Evolutionary conservation across 2,888 invertebrate genomes (phyloP).

Genomic region (Megaustenia siamemsis): DNA sequence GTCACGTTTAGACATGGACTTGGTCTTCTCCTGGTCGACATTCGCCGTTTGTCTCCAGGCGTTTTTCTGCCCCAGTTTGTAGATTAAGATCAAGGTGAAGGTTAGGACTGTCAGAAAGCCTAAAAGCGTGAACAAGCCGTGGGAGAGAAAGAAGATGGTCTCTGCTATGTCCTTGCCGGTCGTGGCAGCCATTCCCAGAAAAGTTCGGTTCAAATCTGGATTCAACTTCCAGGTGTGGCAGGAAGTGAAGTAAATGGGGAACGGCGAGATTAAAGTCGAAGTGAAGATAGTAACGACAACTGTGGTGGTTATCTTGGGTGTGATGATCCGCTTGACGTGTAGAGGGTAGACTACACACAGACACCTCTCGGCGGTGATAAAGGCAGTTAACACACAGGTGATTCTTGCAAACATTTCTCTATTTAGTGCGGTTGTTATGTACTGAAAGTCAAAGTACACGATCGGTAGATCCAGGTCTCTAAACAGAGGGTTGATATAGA

Average conservation of each 20-base stretch:
- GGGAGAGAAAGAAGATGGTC: background rate
- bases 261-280: background rate
- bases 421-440: background rate
- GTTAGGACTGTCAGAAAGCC: background rate
- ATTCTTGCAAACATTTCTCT: background rate
- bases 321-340: background rate
- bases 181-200: background rate
- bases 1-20: background rate
- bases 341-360: background rate
- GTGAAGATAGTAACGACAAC: background rate
- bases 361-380: conserved; percentile 22
- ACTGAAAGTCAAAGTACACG: background rate
- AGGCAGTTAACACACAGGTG: background rate
- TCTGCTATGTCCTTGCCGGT: background rate
- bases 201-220: background rate
- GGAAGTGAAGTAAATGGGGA: background rate
- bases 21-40: background rate
- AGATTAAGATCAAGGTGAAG: background rate
- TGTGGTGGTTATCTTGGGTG: background rate
- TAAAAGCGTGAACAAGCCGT: background rate
- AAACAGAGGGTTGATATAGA: background rate
- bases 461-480: background rate
- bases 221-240: background rate
- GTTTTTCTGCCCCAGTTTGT: background rate
- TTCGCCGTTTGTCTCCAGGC: background rate